Conservation (phyloP, 2,888 invertebrate genomes). For the Iselma pallidipennis region DNA sequence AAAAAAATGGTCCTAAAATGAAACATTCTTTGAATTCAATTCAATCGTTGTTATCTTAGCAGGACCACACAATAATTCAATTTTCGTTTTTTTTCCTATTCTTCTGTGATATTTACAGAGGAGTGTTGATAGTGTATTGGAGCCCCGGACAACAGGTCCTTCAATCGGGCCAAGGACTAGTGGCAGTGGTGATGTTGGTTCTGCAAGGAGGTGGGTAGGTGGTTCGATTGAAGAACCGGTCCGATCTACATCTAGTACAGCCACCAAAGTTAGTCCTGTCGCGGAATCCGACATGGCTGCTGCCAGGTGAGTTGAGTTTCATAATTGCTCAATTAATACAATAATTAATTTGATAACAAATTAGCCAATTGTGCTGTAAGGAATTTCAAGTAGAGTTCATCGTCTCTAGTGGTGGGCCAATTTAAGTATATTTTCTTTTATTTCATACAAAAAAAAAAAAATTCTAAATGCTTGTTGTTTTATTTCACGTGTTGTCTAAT, state of each 20-base stretch:
- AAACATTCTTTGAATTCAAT: neutral
- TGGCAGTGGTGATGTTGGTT: constrained; percentile 3
- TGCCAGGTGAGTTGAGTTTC: constrained; percentile 31
- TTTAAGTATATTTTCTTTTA: too few relatives aligned
- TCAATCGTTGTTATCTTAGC: neutral
- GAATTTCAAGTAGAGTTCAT: neutral
- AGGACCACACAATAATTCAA: too few relatives aligned
- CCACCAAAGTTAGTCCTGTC: constrained; percentile 55
- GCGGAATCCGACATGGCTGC: constrained; percentile 52
- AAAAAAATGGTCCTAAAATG: neutral
- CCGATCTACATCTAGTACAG: constrained; percentile 44
- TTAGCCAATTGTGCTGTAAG: neutral
- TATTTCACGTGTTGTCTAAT: too few relatives aligned
- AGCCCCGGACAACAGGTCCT: constrained; percentile 42
- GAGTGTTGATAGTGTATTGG: constrained; percentile 54
- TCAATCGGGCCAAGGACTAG: constrained; percentile 39
- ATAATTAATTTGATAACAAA: neutral
- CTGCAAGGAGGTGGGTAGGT: constrained; percentile 40
- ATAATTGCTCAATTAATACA: neutral
- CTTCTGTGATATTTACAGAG: constrained; percentile 42
- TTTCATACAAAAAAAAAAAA: too few relatives aligned
- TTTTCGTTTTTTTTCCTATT: neutral
- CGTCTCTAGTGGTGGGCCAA: too few relatives aligned
- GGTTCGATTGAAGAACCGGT: constrained; percentile 54
- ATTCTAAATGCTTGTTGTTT: too few relatives aligned